These are phyloP conservation scores for Hemibagrus guttatus DNA, from an alignment of 2,797 vertebrate genomes.

Conservation along the genomic window DNA sequence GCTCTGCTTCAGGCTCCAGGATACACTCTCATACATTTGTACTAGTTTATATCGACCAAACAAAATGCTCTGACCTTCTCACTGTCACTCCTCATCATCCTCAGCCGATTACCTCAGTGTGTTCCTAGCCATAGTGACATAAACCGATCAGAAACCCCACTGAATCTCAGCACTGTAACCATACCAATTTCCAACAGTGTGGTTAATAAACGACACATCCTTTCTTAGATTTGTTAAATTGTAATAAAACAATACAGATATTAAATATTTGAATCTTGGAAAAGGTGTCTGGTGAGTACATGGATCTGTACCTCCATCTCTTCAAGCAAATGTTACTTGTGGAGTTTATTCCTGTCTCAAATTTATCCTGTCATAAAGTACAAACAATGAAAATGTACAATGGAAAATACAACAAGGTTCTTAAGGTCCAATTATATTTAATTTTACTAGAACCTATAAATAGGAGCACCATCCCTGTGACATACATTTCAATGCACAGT, in stretches of 20 bases:
- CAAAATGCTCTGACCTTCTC: constrained; percentile 52
- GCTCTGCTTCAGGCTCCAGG: constrained; percentile 38
- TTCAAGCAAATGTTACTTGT: background rate
- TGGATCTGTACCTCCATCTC: background rate
- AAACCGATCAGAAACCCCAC: constrained; percentile 16
- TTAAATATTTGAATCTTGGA: background rate
- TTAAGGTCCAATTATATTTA: background rate
- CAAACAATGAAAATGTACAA: background rate
- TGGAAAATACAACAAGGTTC: background rate
- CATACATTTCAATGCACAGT: background rate
- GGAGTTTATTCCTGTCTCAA: background rate
- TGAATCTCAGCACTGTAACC: background rate
- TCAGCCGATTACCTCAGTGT: constrained; percentile 44
- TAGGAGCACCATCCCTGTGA: background rate
- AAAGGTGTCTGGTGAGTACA: background rate
- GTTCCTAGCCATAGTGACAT: background rate
- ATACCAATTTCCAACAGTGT: background rate
- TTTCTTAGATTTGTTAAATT: background rate
- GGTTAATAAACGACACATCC: background rate
- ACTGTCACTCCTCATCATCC: constrained; percentile 60
- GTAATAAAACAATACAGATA: background rate
- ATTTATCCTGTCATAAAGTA: background rate
- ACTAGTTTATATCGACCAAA: constrained; percentile 57
- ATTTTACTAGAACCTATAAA: background rate
- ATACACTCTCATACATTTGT: constrained; percentile 10